Evolutionary conservation across 2,888 invertebrate genomes (phyloP), one percentile per base, ranked within the genome.

Genomic region (Morpho helenor): DNA sequence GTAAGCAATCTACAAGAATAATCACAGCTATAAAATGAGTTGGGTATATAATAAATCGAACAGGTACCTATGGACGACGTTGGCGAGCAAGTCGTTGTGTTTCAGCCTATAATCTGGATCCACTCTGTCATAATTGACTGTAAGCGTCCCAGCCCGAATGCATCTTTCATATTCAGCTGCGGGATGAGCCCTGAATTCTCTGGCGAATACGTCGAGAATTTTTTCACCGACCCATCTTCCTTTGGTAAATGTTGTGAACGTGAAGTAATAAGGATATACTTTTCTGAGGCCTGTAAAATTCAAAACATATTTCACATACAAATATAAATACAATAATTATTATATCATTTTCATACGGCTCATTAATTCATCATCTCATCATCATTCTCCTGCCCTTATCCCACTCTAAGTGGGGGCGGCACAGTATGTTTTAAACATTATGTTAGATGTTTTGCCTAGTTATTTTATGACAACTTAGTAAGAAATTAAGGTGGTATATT

Each of bases 261-360:
- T 97, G 91, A 97, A 99, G 88, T 97, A 97, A 91, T 99, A 99
- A 0, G 99, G 99, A 82, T 97, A 98, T 2, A 99, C 98, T 92
- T 99, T 98, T 69, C 98, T 93, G 69, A 98, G 93, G 70, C 97
- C 98, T 97, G 92, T 23, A 65, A 68, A 57, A 61, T 52, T 31
- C 7, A 46, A 57, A 48, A 31, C 40, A 16, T 16, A 31, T 31
- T 31, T 31, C 4, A 16, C 4, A 16, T 16, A 16, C 16, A 16
- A 16, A 16, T 16, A 16, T 16, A 16, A 16, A 16, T 16, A 16
- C 16, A 16, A 16, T 16, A 16, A 16, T 16, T 16, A 16, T 16
- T 16, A 16, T 16, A 16, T 16, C 16, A 16, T 16, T 16, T 16
- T 16, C 16, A 16, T 16, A 16, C 16, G 16, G 16, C 16, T 16